These are phyloP conservation scores for Drosophila yooni DNA, from an alignment of 2,888 invertebrate genomes.

Conservation along the genomic window DNA sequence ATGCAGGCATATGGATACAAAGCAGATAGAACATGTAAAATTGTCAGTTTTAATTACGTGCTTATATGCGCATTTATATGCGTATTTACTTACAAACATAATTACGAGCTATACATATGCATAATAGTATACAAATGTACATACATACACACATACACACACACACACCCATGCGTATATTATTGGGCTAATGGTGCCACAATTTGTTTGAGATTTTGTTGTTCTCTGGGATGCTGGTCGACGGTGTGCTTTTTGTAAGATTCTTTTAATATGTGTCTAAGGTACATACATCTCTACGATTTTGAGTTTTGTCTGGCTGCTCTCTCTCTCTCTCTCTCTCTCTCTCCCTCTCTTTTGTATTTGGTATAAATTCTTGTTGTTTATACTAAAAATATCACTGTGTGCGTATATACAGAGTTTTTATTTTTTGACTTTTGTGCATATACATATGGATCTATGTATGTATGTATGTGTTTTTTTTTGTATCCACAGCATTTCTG, in stretches of 20 bases:
- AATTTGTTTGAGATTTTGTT: conserved; percentile 54
- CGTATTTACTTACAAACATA: conserved; percentile 34
- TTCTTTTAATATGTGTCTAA: conserved; percentile 52
- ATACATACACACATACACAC: not conserved
- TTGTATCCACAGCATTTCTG: conserved; percentile 29
- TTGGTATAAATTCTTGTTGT: conserved; percentile 68
- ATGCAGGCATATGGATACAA: conserved; percentile 1
- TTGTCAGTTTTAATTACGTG: conserved; percentile 37
- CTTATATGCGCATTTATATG: conserved; percentile 4
- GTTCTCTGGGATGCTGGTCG: conserved; percentile 33
- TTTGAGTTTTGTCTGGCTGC: conserved; percentile 36
- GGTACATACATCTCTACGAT: conserved; percentile 30
- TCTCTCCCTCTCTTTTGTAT: conserved; percentile 38
- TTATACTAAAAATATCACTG: conserved; percentile 82
- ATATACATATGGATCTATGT: conserved; percentile 6
- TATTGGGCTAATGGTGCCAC: conserved; percentile 46
- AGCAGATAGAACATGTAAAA: conserved; percentile 28
- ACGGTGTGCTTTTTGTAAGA: conserved; percentile 55
- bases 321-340: conserved; percentile 10
- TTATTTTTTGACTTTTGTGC: conserved; percentile 40
- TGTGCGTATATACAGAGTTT: conserved; percentile 65
- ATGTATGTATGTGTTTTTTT: conserved; percentile 1
- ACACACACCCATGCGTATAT: conserved; percentile 11
- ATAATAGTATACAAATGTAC: not conserved
- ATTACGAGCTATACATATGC: conserved; percentile 21